These are phyloP conservation scores for Xylota sylvarum DNA, from an alignment of 2,888 invertebrate species.

Conservation along the genomic window DNA sequence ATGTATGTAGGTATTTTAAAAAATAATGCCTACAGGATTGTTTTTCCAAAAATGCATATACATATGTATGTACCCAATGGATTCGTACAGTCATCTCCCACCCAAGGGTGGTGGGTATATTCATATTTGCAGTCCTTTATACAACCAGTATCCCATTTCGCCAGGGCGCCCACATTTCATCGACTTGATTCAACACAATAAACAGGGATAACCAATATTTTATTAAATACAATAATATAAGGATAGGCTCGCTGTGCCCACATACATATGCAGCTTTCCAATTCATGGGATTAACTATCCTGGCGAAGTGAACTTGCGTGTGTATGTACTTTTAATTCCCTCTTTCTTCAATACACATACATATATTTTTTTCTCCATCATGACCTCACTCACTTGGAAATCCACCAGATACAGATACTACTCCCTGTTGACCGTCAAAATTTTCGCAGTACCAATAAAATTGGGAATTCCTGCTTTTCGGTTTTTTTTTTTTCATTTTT, in stretches of 20 bases:
- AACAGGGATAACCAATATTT: conserved; percentile 61
- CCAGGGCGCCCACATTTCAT: conserved; percentile 35
- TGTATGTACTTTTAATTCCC: conserved; percentile 19
- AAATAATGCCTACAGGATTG: not conserved
- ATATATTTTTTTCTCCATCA: not conserved
- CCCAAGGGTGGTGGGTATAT: not conserved
- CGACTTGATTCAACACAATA: conserved; percentile 40
- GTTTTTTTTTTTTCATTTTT: conserved; percentile 18
- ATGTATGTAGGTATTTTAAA: conserved; percentile 14
- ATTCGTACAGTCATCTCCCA: too few relatives aligned
- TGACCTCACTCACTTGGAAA: not conserved
- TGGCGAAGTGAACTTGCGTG: not conserved
- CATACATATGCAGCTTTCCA: not conserved
- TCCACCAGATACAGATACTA: conserved; percentile 19
- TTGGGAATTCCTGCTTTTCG: conserved; percentile 59
- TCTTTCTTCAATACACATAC: conserved; percentile 16
- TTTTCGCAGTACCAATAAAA: conserved; percentile 66
- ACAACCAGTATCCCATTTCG: conserved; percentile 3
- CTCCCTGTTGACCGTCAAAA: conserved; percentile 60
- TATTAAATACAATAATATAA: conserved; percentile 58
- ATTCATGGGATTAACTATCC: conserved; percentile 21
- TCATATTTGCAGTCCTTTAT: not conserved
- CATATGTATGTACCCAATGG: too few relatives aligned
- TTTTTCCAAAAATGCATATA: not conserved
- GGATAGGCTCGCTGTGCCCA: not conserved